Evolutionary conservation across 2,888 invertebrate species (phyloP).

Genomic region (Tyria jacobaeae): DNA sequence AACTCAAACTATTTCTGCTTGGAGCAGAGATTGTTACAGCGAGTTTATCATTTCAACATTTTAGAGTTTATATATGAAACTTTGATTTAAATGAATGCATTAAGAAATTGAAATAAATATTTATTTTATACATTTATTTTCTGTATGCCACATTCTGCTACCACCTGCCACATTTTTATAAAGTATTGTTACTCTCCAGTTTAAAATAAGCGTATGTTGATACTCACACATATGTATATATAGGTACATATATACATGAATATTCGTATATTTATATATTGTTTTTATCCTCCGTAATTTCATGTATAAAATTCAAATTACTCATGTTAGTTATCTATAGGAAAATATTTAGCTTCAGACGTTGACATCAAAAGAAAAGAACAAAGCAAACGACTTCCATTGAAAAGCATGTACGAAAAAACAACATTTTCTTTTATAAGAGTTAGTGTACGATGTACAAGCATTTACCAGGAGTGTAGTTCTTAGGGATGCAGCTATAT

Average conservation of each 20-base stretch:
- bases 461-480: constrained; percentile 43
- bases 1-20: not conserved
- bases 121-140: too few species aligned
- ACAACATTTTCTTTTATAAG: constrained; percentile 44
- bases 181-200: too few species aligned
- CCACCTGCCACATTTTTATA: too few species aligned
- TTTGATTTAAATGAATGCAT: not conserved
- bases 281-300: too few species aligned
- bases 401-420: constrained; percentile 42
- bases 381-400: constrained; percentile 33
- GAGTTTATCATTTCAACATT: not conserved
- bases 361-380: constrained; percentile 15
- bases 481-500: constrained; percentile 59
- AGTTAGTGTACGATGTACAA: constrained; percentile 45
- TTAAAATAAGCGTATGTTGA: too few species aligned
- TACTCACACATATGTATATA: too few species aligned
- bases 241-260: too few species aligned
- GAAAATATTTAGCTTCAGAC: not conserved
- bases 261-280: too few species aligned
- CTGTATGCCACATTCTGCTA: too few species aligned
- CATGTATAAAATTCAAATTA: not conserved
- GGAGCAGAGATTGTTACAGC: too few species aligned
- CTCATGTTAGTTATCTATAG: not conserved
- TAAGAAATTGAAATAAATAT: too few species aligned
- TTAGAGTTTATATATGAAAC: not conserved